phyloP scores from a whole-genome alignment of 1,140 invertebrate genomes.

The Reticulitermes speratus region DNA sequence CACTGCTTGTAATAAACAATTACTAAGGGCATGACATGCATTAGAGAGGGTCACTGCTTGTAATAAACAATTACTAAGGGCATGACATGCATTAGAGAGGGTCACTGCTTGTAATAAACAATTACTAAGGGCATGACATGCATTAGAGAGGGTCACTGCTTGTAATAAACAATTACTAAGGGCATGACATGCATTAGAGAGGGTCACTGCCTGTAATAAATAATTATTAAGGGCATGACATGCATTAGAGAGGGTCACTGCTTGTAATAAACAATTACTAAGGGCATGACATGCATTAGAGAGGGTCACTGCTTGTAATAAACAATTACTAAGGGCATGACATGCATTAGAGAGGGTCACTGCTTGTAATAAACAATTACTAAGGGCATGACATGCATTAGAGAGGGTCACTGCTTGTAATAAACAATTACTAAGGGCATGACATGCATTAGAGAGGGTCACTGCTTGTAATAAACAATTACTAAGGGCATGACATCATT shows the following conservation, averaged over 20 bases:
- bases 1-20: constrained; percentile 57
- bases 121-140: constrained; percentile 66
- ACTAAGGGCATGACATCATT: background rate
- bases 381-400: no score
- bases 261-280: no score
- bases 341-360: background rate
- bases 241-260: no score
- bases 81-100: no score
- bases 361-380: background rate
- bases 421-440: constrained; percentile 54
- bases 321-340: no score
- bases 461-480: constrained; percentile 54
- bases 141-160: constrained; percentile 70
- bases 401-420: no score
- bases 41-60: background rate
- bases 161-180: constrained; percentile 39
- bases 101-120: no score
- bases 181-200: background rate
- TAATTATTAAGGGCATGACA: background rate
- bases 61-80: background rate
- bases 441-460: constrained; percentile 71
- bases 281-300: constrained; percentile 71
- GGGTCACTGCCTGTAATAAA: background rate
- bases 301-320: constrained; percentile 63
- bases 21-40: background rate